Percentiles rank a stretch among this genome's conserved stretches.
These are phyloP conservation scores for Micronisus gabar DNA, from an alignment of 2,113 vertebrate genomes.

Conservation along the genomic window DNA sequence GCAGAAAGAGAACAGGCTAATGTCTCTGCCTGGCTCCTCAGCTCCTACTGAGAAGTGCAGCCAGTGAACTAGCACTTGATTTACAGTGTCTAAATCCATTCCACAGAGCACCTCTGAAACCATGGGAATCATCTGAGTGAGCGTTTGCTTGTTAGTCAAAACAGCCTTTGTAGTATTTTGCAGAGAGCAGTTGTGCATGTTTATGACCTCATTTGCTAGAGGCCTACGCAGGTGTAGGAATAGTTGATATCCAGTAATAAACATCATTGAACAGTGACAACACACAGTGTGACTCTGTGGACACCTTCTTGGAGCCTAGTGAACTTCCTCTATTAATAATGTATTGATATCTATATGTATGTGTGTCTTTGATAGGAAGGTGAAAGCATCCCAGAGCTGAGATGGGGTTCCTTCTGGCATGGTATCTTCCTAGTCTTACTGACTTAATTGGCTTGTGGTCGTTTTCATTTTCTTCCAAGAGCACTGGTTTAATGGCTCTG, in stretches of 20 bases:
- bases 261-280: neutral
- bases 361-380: neutral
- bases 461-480: constrained; percentile 1
- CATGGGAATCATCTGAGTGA: neutral
- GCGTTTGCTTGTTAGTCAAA: neutral
- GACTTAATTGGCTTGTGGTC: neutral
- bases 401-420: neutral
- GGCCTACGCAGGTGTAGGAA: neutral
- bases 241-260: neutral
- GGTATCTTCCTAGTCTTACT: neutral
- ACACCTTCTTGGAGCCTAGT: neutral
- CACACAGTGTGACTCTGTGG: neutral
- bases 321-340: neutral
- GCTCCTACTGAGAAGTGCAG: neutral
- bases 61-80: neutral
- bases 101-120: neutral
- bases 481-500: neutral
- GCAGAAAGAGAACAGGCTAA: neutral
- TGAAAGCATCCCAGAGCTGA: neutral
- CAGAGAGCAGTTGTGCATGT: neutral
- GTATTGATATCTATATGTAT: neutral
- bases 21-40: neutral
- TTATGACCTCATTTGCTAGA: neutral
- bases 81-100: neutral
- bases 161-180: neutral